These are phyloP conservation scores for Myotis yumanensis DNA, from an alignment of 2,113 vertebrate species.

Conservation along the genomic window DNA sequence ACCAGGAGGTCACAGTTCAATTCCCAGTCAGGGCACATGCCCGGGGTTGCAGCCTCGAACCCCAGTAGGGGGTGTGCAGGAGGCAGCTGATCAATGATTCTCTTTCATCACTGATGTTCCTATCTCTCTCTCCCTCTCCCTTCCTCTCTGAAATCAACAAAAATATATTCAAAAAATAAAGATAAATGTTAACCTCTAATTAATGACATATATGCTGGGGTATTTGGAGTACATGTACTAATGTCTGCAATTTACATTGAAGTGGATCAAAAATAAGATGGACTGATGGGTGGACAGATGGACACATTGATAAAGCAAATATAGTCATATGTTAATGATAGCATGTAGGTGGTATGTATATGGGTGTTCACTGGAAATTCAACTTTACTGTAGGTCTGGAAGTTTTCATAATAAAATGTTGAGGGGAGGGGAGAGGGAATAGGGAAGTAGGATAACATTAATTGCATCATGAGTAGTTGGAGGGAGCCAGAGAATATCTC, in stretches of 20 bases:
- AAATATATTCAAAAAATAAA: no score
- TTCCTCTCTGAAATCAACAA: no score
- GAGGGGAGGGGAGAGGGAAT: neutral
- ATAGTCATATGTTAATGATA: neutral
- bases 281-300: neutral
- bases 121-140: no score
- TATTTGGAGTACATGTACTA: neutral
- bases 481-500: neutral
- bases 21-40: no score
- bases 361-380: neutral
- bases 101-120: no score
- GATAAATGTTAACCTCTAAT: neutral
- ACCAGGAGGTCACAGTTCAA: no score
- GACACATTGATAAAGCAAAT: neutral
- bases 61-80: no score
- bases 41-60: no score
- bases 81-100: no score
- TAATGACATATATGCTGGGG: neutral
- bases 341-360: no score
- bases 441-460: neutral
- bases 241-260: neutral
- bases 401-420: conserved; percentile 21
- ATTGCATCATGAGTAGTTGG: neutral
- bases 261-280: neutral
- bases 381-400: conserved; percentile 21